Evolutionary conservation across 2,888 invertebrate genomes (phyloP).

Genomic region (Strigamia maritima): DNA sequence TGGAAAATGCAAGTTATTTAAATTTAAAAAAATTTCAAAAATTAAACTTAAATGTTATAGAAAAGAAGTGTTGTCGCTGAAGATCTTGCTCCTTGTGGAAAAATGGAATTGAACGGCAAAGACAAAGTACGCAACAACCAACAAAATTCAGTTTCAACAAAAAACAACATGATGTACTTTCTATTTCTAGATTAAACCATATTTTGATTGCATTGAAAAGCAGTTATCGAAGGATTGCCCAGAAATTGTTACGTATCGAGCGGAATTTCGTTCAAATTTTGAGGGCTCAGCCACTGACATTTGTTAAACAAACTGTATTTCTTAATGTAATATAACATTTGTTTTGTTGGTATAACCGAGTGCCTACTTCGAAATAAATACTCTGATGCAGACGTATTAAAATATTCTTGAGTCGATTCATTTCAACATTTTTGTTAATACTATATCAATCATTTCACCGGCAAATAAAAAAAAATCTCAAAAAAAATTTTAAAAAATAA

Average conservation of each 20-base stretch:
- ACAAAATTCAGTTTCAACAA: neutral
- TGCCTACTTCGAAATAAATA: too few relatives aligned
- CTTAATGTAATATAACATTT: neutral
- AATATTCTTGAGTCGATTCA: too few relatives aligned
- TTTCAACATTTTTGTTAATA: too few relatives aligned
- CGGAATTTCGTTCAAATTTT: neutral
- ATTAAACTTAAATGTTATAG: neutral
- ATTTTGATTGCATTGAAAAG: neutral
- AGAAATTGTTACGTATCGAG: neutral
- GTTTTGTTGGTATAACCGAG: too few relatives aligned
- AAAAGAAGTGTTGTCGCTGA: neutral
- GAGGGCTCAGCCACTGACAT: neutral
- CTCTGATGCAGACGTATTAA: too few relatives aligned
- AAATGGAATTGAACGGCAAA: neutral
- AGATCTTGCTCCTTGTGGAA: neutral
- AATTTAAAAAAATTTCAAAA: neutral
- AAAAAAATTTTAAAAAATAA: too few relatives aligned
- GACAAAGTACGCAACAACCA: neutral
- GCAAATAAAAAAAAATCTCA: too few relatives aligned
- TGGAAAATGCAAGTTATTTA: neutral
- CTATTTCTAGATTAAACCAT: neutral
- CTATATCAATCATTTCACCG: too few relatives aligned
- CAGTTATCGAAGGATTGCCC: neutral
- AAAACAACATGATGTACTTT: too few relatives aligned
- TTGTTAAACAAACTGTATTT: neutral